Evolutionary conservation across 2,888 invertebrate genomes (phyloP).

Genomic region (Rotaria socialis): DNA sequence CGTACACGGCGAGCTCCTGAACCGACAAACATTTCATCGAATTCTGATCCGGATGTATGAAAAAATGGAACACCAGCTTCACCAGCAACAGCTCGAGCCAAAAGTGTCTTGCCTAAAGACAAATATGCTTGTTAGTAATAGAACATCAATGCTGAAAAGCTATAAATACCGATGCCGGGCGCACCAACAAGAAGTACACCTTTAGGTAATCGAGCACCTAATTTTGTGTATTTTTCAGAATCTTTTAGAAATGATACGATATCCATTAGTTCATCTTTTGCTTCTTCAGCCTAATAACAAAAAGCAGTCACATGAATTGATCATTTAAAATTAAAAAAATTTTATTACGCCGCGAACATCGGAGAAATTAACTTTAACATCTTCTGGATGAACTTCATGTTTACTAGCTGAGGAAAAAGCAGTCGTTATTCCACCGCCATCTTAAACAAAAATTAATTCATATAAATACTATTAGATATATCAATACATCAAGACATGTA

Average conservation of each 20-base stretch:
- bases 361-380: constrained; percentile 87
- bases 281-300: constrained; percentile 69
- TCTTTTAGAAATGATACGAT: constrained; percentile 89
- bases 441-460: neutral
- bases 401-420: constrained; percentile 39
- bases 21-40: constrained; percentile 95
- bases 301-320: neutral
- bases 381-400: constrained; percentile 86
- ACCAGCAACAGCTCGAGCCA: constrained; percentile 93
- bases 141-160: neutral
- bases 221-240: constrained; percentile 81
- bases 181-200: constrained; percentile 58
- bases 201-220: constrained; percentile 94
- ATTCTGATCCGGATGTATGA: constrained; percentile 96
- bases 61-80: constrained; percentile 97
- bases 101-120: constrained; percentile 74
- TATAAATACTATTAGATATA: neutral
- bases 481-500: neutral
- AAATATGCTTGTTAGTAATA: constrained; percentile 46
- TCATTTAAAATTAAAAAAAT: constrained; percentile 49
- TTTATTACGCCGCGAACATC: constrained; percentile 80
- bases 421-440: neutral
- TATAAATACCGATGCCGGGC: neutral
- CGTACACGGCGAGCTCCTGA: constrained; percentile 89
- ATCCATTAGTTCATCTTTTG: constrained; percentile 90